These are phyloP conservation scores for Elysia chlorotica DNA, from an alignment of 1,140 invertebrate genomes.

Conservation along the genomic window DNA sequence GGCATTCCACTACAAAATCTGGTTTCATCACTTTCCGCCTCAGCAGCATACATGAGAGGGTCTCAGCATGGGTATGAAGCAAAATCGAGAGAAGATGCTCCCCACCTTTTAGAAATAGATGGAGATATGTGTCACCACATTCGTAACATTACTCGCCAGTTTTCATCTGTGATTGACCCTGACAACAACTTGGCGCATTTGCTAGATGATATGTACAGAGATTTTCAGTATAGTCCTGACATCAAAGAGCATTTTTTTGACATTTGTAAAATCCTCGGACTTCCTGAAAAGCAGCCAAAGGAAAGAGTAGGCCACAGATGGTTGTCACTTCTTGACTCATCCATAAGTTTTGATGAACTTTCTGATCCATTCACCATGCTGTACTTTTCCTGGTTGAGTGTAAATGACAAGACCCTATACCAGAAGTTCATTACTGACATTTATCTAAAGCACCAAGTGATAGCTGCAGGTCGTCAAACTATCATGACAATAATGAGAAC, in stretches of 20 bases:
- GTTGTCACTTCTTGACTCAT: not conserved
- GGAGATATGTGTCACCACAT: not conserved
- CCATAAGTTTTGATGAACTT: no score
- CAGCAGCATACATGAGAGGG: no score
- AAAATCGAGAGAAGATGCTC: not conserved
- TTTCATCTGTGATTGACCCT: not conserved
- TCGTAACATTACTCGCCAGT: not conserved
- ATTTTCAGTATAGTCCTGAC: not conserved
- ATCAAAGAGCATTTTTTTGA: not conserved
- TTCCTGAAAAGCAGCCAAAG: not conserved
- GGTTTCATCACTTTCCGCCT: no score
- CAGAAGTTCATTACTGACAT: no score
- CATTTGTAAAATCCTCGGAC: not conserved
- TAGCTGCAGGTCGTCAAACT: no score
- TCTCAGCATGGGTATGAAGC: not conserved
- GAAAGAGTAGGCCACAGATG: not conserved
- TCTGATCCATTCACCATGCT: no score
- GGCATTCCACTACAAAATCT: no score
- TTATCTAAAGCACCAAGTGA: no score
- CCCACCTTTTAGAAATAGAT: not conserved
- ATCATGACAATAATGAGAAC: no score
- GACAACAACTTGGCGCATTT: not conserved
- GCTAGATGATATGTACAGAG: not conserved
- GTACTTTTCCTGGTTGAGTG: no score
- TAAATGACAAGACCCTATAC: no score